A percentile compares a stretch with the other conserved stretches of the same genome.
Conservation (phyloP, 2,113 vertebrate species). For the Casuarius casuarius region DNA sequence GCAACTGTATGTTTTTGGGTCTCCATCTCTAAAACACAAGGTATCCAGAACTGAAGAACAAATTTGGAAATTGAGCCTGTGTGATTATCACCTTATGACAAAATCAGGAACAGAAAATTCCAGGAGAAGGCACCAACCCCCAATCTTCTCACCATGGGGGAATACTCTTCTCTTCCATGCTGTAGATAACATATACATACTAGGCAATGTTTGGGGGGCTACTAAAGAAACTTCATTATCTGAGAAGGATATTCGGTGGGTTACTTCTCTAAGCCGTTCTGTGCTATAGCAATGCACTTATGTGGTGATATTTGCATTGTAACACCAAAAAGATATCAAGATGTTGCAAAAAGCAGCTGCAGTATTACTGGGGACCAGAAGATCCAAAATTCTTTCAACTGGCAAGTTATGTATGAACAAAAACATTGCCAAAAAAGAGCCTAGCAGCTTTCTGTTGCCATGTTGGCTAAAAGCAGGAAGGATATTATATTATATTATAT, state of each 20-base stretch:
- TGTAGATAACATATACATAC: fast-evolving
- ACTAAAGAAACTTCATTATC: not conserved
- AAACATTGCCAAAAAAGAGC: not conserved
- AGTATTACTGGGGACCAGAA: fast-evolving
- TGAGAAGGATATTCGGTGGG: not conserved
- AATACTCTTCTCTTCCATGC: not conserved
- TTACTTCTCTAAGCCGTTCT: not conserved
- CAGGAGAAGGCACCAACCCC: not conserved
- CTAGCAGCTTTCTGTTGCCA: not conserved
- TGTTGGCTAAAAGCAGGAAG: not conserved
- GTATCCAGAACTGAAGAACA: not conserved
- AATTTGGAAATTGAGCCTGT: not conserved
- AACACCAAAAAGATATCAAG: not conserved
- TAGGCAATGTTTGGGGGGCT: not conserved
- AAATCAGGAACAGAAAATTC: not conserved
- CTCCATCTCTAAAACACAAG: not conserved
- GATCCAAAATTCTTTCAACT: not conserved
- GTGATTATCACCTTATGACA: not conserved
- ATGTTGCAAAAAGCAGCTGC: not conserved
- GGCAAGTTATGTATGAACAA: not conserved
- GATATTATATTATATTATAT: too few species aligned
- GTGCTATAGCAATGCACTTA: not conserved
- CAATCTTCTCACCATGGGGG: not conserved
- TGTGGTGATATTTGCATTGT: not conserved
- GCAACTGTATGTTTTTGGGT: not conserved